phyloP scores from a whole-genome alignment of 2,113 vertebrate species.

The Rattus rattus region DNA sequence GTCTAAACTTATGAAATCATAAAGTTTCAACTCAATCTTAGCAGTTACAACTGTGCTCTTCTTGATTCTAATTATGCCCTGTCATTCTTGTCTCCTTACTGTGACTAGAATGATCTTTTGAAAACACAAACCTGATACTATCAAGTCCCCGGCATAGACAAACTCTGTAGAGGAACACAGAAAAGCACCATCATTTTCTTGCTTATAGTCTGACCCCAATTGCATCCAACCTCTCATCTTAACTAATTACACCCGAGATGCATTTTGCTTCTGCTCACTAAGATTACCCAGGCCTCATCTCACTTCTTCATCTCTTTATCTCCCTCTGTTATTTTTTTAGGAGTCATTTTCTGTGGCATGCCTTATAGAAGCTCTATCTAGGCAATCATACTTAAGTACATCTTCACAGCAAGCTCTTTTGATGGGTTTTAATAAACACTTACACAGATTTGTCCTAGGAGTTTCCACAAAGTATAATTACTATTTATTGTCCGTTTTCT shows the following conservation, averaged over 20 bases:
- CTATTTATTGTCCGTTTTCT: constrained; percentile 23
- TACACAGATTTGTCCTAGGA: not conserved
- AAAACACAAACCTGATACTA: constrained; percentile 47
- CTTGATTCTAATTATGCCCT: constrained; percentile 28
- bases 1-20: constrained; percentile 50
- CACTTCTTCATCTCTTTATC: not conserved
- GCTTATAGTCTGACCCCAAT: not conserved
- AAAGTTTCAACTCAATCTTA: constrained; percentile 44
- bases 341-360: not conserved
- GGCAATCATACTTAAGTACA: not conserved
- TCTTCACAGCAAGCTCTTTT: not conserved
- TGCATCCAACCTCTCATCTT: not conserved
- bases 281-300: not conserved
- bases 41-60: constrained; percentile 33
- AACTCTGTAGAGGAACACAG: not conserved
- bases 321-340: not conserved
- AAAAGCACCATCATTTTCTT: not conserved
- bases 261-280: not conserved
- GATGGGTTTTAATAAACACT: constrained; percentile 14
- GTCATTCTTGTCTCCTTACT: constrained; percentile 50
- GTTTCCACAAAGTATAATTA: constrained; percentile 25
- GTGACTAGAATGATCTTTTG: constrained; percentile 42
- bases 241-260: not conserved
- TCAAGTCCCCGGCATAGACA: not conserved
- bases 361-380: not conserved